Evolutionary conservation across 2,113 vertebrate genomes (phyloP).

Genomic region (Corythornis vintsioides): DNA sequence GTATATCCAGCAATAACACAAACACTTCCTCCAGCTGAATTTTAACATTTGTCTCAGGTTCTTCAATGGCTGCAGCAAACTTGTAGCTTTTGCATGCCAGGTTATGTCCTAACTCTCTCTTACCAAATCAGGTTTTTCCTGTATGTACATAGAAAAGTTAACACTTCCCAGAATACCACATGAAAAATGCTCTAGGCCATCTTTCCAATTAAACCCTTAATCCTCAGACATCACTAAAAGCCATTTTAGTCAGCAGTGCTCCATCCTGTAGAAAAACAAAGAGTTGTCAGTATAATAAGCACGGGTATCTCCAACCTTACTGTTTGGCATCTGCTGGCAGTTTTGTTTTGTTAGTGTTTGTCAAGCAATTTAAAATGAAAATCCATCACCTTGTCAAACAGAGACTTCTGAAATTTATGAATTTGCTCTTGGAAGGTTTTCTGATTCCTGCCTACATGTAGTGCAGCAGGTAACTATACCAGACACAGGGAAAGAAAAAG

Average conservation of each 20-base stretch:
- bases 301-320: background rate
- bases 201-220: constrained; percentile 43
- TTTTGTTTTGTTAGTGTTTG: background rate
- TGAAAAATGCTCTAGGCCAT: background rate
- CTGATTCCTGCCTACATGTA: background rate
- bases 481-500: background rate
- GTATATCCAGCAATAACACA: background rate
- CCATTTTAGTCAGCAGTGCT: background rate
- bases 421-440: constrained; percentile 14
- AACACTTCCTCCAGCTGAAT: background rate
- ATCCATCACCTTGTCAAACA: background rate
- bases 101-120: background rate
- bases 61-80: background rate
- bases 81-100: background rate
- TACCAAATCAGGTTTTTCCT: constrained; percentile 40
- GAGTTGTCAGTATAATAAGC: background rate
- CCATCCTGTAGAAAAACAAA: background rate
- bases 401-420: background rate
- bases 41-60: background rate
- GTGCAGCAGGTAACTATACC: background rate
- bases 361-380: background rate
- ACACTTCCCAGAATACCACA: background rate
- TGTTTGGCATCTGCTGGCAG: background rate
- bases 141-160: background rate
- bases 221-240: background rate